Evolutionary conservation across 2,797 vertebrate genomes (phyloP).

Genomic region (Acipenser transmontanus): DNA sequence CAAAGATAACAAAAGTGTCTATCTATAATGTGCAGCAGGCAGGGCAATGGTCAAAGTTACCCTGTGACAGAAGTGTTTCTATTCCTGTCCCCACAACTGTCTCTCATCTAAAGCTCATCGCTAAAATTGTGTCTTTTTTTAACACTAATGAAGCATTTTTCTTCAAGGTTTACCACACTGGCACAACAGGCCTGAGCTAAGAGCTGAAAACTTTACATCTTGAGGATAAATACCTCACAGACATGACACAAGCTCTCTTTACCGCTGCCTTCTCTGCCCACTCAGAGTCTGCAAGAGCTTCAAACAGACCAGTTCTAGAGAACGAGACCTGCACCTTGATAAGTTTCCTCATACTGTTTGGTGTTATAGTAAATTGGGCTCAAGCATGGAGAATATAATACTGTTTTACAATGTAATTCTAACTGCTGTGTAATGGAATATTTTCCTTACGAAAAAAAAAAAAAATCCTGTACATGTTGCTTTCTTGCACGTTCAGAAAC

Average conservation of each 20-base stretch:
- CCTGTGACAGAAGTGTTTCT: too few species aligned
- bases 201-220: not conserved
- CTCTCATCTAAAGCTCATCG: too few species aligned
- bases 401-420: not conserved
- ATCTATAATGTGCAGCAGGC: too few species aligned
- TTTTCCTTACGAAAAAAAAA: not conserved
- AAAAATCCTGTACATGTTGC: too few species aligned
- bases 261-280: conserved; percentile 13
- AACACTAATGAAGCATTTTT: too few species aligned
- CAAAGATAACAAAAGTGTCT: too few species aligned
- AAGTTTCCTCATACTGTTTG: not conserved
- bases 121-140: too few species aligned
- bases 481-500: too few species aligned
- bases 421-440: not conserved
- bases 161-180: too few species aligned
- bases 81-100: too few species aligned
- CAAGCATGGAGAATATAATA: not conserved
- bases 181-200: too few species aligned
- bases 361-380: not conserved
- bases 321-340: not conserved
- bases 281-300: conserved; percentile 14
- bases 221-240: conserved; percentile 25
- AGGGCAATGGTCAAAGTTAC: too few species aligned
- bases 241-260: conserved; percentile 12
- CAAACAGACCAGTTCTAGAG: not conserved